Evolutionary conservation across 2,888 invertebrate species (phyloP).

Genomic region (Copidosoma aretas): DNA sequence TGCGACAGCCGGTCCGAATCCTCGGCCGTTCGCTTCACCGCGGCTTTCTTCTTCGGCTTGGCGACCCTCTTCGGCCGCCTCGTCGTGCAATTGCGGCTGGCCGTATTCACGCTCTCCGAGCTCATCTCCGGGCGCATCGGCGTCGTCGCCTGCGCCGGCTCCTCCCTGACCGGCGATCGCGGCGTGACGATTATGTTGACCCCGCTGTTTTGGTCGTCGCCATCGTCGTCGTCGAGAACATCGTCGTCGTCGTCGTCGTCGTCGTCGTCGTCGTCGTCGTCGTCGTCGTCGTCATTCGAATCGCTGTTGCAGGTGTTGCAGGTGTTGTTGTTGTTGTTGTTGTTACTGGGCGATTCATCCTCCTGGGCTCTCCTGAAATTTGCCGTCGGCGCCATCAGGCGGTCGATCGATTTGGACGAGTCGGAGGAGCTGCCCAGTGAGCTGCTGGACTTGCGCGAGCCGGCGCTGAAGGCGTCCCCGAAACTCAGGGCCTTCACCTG

Average conservation of each 20-base stretch:
- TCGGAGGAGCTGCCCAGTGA: not conserved
- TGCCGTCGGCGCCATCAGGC: not conserved
- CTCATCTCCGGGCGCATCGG: not conserved
- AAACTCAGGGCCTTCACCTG: conserved; percentile 3
- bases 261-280: not conserved
- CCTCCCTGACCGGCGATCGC: not conserved
- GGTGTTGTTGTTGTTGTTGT: conserved; percentile 1
- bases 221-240: not conserved
- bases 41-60: not conserved
- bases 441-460: not conserved
- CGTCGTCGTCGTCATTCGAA: not conserved
- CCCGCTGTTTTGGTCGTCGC: no score
- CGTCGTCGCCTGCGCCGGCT: not conserved
- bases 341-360: not conserved
- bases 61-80: not conserved
- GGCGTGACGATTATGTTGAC: not conserved
- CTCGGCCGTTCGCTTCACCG: not conserved
- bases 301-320: not conserved
- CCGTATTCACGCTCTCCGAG: not conserved
- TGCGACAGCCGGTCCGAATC: not conserved
- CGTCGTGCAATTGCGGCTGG: no score
- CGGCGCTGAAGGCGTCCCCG: not conserved
- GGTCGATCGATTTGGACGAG: not conserved
- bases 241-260: not conserved
- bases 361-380: not conserved